These are phyloP conservation scores for Stratiomys singularior DNA, from an alignment of 2,888 invertebrate genomes.

Conservation along the genomic window DNA sequence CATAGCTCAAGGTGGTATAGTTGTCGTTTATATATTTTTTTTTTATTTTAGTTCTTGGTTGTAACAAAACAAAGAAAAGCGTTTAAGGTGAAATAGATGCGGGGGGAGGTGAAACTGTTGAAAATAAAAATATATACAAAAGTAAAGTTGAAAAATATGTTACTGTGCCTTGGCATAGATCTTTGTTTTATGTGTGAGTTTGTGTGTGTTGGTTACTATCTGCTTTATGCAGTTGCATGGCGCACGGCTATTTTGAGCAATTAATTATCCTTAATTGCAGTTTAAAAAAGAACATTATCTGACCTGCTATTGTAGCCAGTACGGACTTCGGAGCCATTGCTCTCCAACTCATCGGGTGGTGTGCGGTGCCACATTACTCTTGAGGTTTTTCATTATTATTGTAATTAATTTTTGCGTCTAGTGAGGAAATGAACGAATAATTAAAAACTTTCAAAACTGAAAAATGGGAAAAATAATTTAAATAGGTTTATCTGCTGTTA, in stretches of 20 bases:
- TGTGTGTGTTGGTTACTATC: neutral
- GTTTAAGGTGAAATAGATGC: constrained; percentile 30
- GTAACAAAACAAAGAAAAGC: neutral
- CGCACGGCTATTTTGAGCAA: constrained; percentile 47
- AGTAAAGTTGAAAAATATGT: neutral
- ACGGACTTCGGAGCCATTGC: neutral
- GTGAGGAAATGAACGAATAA: neutral
- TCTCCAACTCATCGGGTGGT: neutral
- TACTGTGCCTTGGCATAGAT: neutral
- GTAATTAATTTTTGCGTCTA: constrained; percentile 37
- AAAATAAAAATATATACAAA: neutral
- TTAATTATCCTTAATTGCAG: constrained; percentile 45
- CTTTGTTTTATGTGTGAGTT: neutral
- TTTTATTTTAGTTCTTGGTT: no score
- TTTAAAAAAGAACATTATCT: constrained; percentile 35
- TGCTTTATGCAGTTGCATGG: constrained; percentile 29
- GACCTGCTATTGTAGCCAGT: constrained; percentile 18
- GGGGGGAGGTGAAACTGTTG: no score
- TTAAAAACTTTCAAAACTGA: neutral
- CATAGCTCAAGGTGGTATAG: neutral
- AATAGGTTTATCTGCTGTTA: neutral
- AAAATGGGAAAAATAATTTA: neutral
- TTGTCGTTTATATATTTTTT: constrained; percentile 7
- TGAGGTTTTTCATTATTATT: constrained; percentile 25
- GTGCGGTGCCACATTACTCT: neutral